These are phyloP conservation scores for Oryzias sinensis DNA, from an alignment of 2,797 vertebrate genomes.

Conservation along the genomic window DNA sequence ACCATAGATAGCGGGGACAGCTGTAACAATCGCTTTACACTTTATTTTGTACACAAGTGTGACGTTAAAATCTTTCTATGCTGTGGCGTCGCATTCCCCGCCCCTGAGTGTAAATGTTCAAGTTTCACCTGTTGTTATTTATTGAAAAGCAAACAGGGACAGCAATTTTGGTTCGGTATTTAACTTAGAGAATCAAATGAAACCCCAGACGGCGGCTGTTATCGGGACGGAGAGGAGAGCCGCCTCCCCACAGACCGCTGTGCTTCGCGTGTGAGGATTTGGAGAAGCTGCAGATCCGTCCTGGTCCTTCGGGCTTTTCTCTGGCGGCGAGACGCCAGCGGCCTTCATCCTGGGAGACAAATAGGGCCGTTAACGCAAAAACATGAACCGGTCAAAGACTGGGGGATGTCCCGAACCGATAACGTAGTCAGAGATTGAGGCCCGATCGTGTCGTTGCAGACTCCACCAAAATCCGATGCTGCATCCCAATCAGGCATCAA, in stretches of 20 bases:
- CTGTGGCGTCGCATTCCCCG: conserved; percentile 59
- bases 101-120: conserved; percentile 82
- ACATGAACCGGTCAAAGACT: no score
- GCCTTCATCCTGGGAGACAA: conserved; percentile 53
- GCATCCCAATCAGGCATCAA: not conserved
- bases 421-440: no score
- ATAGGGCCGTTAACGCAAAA: conserved; percentile 5
- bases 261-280: conserved; percentile 69
- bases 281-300: conserved; percentile 72
- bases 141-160: conserved; percentile 63
- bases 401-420: no score
- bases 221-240: conserved; percentile 64
- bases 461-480: conserved; percentile 3
- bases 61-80: conserved; percentile 49
- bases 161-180: conserved; percentile 69
- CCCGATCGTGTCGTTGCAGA: no score
- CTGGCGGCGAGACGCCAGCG: conserved; percentile 37
- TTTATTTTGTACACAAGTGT: conserved; percentile 70
- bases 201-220: conserved; percentile 47
- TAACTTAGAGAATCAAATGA: conserved; percentile 70
- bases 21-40: conserved; percentile 75
- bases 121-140: conserved; percentile 74
- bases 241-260: conserved; percentile 64
- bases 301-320: conserved; percentile 25
- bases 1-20: conserved; percentile 72